Conservation (phyloP, 1,140 invertebrate species). For the Nebria ingens region DNA sequence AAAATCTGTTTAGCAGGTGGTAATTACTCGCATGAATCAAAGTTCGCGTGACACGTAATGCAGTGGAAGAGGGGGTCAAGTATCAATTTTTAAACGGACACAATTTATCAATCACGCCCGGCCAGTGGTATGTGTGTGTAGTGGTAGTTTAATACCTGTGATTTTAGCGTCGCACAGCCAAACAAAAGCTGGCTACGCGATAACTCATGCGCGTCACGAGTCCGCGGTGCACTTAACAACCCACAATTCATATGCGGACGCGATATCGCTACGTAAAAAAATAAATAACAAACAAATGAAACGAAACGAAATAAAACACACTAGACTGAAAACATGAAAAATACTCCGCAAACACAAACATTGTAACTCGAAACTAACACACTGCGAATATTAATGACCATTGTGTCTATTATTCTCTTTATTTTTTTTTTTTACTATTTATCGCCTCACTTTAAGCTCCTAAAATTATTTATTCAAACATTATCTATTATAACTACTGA, state of each 20-base stretch:
- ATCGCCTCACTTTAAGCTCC: no score
- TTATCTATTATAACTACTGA: no score
- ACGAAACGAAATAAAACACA: background rate
- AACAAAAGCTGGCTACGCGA: background rate
- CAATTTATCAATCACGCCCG: constrained; percentile 1
- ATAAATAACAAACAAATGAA: background rate
- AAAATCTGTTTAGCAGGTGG: constrained; percentile 1
- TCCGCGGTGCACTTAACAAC: constrained; percentile 4
- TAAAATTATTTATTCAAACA: no score
- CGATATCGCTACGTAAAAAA: background rate
- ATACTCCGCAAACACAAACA: background rate
- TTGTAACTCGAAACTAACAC: no score
- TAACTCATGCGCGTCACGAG: constrained; percentile 4
- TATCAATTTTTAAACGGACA: constrained; percentile 5
- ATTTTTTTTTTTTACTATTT: no score
- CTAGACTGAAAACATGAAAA: background rate
- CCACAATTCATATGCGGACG: constrained; percentile 3
- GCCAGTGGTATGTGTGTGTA: background rate
- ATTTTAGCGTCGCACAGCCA: background rate
- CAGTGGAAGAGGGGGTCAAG: constrained; percentile 3
- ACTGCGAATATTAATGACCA: no score
- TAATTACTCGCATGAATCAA: constrained; percentile 5
- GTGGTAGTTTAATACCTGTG: constrained; percentile 7
- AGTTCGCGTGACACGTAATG: constrained; percentile 4
- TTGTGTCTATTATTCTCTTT: no score